Evolutionary conservation across 2,797 vertebrate genomes (phyloP), one percentile per base, ranked within the genome.

Genomic region (Muscicapa comitata): DNA sequence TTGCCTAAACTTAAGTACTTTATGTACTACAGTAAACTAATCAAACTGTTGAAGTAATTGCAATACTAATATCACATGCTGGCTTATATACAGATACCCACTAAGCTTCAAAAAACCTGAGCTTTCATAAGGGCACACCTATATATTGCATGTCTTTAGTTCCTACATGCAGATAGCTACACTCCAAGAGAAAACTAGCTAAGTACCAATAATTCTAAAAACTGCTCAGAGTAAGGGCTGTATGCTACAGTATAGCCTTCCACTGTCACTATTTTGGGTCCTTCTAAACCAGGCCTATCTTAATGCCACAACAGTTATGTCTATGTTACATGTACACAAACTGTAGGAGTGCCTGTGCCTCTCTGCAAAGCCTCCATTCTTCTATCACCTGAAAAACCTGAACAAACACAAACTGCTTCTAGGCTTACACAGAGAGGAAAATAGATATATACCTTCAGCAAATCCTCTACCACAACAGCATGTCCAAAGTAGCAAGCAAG

Each of bases 401-500:
- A 78, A 53, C 8, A 75, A 81, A 61, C 38, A 66, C 23, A 28
- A 78, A 72, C 18, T 63, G 10, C 15, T 87, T 79, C 26, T 23
- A 81, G 9, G 38, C 29, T 72, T 61, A 33, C 10, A 62, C 4
- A 42, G 5, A 67, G 15, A 62, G 10, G 23, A 51, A 75, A 93
- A 57, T 0, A 86, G 66, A 89, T 48, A 81, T 4, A 94, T 97
- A 99, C 99, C 98, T 99, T 98, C 63, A 99, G 97, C 73, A 99
- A 95, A 96, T 98, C 98, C 83, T 98, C 98, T 58, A 98, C 99
- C 80, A 99, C 98, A 89, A 97, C 96, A 76, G 90, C 97, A 95
- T 99, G 98, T 91, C 99, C 99, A 92, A 98, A 99, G 97, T 98
- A 98, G 94, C 98, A 99, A 21, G 99, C 98, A 93, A 99, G 97